These are phyloP conservation scores for Propithecus coquereli DNA, from an alignment of 2,113 vertebrate genomes.

Conservation along the genomic window DNA sequence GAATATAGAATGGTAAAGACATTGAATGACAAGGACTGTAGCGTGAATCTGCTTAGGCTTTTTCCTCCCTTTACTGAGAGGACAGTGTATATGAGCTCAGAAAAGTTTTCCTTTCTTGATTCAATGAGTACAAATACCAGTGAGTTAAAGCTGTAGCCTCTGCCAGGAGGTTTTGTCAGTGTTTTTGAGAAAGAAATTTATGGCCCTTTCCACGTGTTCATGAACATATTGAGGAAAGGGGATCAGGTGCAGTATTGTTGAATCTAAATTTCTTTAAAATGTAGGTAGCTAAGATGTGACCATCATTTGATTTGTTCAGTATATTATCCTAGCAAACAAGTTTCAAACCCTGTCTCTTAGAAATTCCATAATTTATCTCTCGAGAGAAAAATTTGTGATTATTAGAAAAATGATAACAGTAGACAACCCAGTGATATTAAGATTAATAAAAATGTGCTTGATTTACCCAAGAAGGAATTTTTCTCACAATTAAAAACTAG, in stretches of 20 bases:
- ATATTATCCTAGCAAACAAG: constrained; percentile 32
- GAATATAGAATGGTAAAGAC: constrained; percentile 63
- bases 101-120: constrained; percentile 67
- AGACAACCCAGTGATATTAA: neutral
- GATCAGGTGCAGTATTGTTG: constrained; percentile 84
- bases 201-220: constrained; percentile 84
- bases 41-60: constrained; percentile 49
- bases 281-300: neutral
- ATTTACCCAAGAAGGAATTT: neutral
- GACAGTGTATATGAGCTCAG: constrained; percentile 65
- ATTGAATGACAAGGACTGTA: constrained; percentile 62
- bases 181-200: constrained; percentile 81
- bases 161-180: constrained; percentile 74
- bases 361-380: neutral
- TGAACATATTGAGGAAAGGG: constrained; percentile 79
- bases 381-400: neutral
- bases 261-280: constrained; percentile 64
- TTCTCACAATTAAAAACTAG: neutral
- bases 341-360: neutral
- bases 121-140: constrained; percentile 74
- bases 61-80: neutral
- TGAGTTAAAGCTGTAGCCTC: constrained; percentile 51
- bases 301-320: constrained; percentile 26
- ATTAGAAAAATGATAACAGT: neutral
- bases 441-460: constrained; percentile 40